These are phyloP conservation scores for Marasmarcha lunaedactyla DNA, from an alignment of 2,888 invertebrate species.

Conservation along the genomic window DNA sequence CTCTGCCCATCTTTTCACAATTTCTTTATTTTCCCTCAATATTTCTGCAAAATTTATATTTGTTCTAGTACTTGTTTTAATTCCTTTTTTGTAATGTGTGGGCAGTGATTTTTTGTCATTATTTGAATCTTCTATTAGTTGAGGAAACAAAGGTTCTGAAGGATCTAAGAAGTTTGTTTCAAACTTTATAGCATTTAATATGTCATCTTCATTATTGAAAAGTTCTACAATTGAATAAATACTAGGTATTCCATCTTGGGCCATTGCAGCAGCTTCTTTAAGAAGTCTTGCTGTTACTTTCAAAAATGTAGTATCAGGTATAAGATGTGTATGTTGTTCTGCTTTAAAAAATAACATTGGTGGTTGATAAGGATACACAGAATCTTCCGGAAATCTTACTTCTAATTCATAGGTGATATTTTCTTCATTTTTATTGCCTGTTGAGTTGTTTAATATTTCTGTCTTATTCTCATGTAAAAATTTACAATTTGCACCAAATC, in stretches of 20 bases:
- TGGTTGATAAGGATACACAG: slow-evolving; percentile 80
- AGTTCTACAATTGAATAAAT: slow-evolving; percentile 79
- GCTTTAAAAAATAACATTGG: slow-evolving; percentile 79
- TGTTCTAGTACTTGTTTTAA: slow-evolving; percentile 63
- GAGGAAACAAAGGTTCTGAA: slow-evolving; percentile 72
- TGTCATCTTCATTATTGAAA: slow-evolving; percentile 76
- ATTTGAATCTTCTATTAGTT: slow-evolving; percentile 51
- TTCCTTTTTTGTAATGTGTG: slow-evolving; percentile 76
- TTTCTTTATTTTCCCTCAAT: slow-evolving; percentile 70
- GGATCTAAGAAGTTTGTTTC: slow-evolving; percentile 65
- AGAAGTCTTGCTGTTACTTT: slow-evolving; percentile 75
- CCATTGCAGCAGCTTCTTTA: slow-evolving; percentile 75
- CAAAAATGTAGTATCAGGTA: slow-evolving; percentile 74
- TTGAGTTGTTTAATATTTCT: slow-evolving; percentile 24
- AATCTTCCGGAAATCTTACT: slow-evolving; percentile 78
- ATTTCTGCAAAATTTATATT: slow-evolving; percentile 64
- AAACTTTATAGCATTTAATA: slow-evolving; percentile 70
- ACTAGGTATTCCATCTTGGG: slow-evolving; percentile 77
- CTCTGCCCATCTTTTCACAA: slow-evolving; percentile 72
- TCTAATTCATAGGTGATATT: slow-evolving; percentile 75
- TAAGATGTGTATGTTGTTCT: slow-evolving; percentile 62
- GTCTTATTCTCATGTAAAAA: slow-evolving; percentile 75
- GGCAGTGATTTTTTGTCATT: slow-evolving; percentile 43
- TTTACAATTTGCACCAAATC: slow-evolving; percentile 80
- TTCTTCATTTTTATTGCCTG: slow-evolving; percentile 31